These are phyloP conservation scores for Lycophotia porphyrea DNA, from an alignment of 2,888 invertebrate species.

Conservation along the genomic window DNA sequence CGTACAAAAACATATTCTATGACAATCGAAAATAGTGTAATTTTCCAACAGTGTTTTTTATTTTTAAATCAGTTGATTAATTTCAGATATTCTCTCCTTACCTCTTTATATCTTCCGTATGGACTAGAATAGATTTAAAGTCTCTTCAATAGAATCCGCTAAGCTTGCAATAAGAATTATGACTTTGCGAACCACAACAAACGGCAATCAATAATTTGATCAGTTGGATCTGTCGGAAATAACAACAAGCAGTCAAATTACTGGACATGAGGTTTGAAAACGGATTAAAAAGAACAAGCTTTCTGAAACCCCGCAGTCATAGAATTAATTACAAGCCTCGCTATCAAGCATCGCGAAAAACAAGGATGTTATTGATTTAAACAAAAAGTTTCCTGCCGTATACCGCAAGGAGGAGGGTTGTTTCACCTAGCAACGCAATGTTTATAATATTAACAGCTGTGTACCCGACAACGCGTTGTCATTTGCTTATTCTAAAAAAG, in stretches of 20 bases:
- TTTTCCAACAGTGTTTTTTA: not conserved
- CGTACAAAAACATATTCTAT: not conserved
- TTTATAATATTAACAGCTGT: slow-evolving; percentile 68
- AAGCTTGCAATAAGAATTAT: not conserved
- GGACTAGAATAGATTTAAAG: not conserved
- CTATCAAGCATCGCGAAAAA: slow-evolving; percentile 12
- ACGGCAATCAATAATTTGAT: not conserved
- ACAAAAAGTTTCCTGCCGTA: slow-evolving; percentile 36
- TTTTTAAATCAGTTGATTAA: not conserved
- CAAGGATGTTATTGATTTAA: slow-evolving; percentile 55
- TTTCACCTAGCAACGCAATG: slow-evolving; percentile 70
- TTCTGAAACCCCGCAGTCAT: not conserved
- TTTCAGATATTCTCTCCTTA: not conserved
- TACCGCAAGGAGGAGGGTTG: slow-evolving; percentile 45
- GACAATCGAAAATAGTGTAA: not conserved
- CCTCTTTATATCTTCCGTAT: not conserved
- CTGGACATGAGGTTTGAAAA: not conserved
- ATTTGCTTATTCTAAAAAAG: slow-evolving; percentile 52
- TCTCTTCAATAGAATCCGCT: not conserved
- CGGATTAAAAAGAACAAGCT: not conserved
- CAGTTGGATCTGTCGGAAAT: not conserved
- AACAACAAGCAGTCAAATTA: not conserved
- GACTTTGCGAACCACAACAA: not conserved
- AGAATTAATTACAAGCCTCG: slow-evolving; percentile 1
- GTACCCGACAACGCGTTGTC: slow-evolving; percentile 67